Percentiles rank a stretch among this genome's conserved stretches.
These are phyloP conservation scores for Gobius niger DNA, from an alignment of 2,113 vertebrate species.

Conservation along the genomic window DNA sequence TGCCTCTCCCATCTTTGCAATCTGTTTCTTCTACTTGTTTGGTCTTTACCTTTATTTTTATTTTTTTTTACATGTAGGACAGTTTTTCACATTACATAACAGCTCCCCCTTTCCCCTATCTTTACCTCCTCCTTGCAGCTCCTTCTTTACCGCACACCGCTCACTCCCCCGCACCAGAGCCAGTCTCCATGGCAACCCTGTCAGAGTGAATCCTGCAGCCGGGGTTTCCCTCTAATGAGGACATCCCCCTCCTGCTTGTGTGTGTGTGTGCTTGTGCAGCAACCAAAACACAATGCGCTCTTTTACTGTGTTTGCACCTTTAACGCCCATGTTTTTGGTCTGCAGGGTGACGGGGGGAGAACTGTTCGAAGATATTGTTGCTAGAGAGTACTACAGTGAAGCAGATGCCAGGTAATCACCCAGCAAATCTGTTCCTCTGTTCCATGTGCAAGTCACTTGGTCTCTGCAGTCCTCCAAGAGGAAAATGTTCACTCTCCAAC, in stretches of 20 bases:
- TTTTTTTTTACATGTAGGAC: conserved; percentile 30
- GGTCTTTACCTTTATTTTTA: conserved; percentile 10
- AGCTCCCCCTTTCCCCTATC: conserved; percentile 9
- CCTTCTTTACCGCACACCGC: conserved; percentile 31
- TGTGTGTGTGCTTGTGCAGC: conserved; percentile 29
- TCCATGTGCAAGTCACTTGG: conserved; percentile 34
- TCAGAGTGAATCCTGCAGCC: conserved; percentile 75
- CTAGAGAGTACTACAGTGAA: conserved; percentile 80
- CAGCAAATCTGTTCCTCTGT: background rate
- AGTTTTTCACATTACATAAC: conserved; percentile 66
- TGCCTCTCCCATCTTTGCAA: conserved; percentile 11
- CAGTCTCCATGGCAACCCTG: conserved; percentile 80
- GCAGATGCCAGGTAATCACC: conserved; percentile 78
- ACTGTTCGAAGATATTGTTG: conserved; percentile 80
- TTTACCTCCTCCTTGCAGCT: conserved; percentile 37
- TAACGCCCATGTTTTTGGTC: conserved; percentile 29
- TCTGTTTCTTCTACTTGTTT: background rate
- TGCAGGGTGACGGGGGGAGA: conserved; percentile 80
- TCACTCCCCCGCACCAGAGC: conserved; percentile 66
- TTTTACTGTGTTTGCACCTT: conserved; percentile 1
- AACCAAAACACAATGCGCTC: conserved; percentile 1
- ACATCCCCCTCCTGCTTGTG: conserved; percentile 71
- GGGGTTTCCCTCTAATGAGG: conserved; percentile 78
- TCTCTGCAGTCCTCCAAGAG: conserved; percentile 44
- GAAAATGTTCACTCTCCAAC: conserved; percentile 31